Evolutionary conservation across 2,797 vertebrate species (phyloP).

Genomic region (Dendrocincla fuliginosa): DNA sequence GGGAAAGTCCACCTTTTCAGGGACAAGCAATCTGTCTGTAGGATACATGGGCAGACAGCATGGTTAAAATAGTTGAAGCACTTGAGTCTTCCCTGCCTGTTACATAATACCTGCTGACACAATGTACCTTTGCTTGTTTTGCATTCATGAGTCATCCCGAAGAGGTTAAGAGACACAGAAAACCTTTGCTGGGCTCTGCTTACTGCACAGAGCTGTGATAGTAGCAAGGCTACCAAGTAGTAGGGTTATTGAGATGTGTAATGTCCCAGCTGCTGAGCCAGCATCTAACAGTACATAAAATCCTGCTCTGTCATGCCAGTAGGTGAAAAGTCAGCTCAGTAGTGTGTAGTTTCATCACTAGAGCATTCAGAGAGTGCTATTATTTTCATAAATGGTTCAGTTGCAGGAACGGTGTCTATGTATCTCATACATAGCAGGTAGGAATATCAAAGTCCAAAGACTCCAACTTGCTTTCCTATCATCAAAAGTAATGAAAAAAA

Average conservation of each 20-base stretch:
- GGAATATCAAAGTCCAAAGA: neutral
- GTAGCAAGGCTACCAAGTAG: neutral
- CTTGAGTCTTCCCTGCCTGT: neutral
- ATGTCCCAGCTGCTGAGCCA: neutral
- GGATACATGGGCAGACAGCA: neutral
- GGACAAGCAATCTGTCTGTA: neutral
- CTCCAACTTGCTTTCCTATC: neutral
- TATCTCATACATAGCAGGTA: neutral
- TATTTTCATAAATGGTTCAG: neutral
- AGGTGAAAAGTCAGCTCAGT: neutral
- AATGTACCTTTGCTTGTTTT: neutral
- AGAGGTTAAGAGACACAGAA: neutral
- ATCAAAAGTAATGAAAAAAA: neutral
- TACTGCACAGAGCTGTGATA: neutral
- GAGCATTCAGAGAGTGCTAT: neutral
- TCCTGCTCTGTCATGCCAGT: neutral
- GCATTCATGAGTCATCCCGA: neutral
- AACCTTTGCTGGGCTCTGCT: neutral
- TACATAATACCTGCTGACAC: neutral
- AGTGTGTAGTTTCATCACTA: neutral
- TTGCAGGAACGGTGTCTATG: neutral
- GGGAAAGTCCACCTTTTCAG: neutral
- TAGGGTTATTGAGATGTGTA: neutral
- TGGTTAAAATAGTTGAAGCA: neutral
- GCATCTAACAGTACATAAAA: neutral